phyloP scores from a whole-genome alignment of 2,888 invertebrate genomes.

The Phyllotreta cruciferae region DNA sequence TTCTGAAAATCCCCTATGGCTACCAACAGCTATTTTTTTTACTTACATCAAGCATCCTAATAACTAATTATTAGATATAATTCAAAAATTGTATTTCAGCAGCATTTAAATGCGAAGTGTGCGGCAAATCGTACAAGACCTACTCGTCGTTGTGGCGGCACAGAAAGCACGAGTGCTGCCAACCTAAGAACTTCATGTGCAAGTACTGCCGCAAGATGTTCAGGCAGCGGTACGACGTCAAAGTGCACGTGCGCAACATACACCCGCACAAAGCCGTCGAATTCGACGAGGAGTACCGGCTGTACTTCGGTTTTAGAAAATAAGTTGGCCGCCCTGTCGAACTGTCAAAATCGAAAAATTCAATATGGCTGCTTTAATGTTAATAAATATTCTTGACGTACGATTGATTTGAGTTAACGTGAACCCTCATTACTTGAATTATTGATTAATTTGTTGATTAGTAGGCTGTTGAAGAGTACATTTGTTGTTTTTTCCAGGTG shows the following conservation, averaged over 20 bases:
- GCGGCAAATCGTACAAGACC: conserved; percentile 42
- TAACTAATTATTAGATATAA: too few relatives aligned
- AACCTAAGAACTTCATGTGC: conserved; percentile 54
- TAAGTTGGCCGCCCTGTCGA: background rate
- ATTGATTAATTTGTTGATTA: too few relatives aligned
- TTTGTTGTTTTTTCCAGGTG: background rate
- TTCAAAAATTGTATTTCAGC: background rate
- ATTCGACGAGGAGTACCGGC: conserved; percentile 3
- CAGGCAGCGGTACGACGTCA: conserved; percentile 44
- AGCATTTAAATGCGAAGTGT: conserved; percentile 38
- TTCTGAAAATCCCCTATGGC: too few relatives aligned
- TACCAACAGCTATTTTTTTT: too few relatives aligned
- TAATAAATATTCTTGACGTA: too few relatives aligned
- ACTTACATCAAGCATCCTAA: too few relatives aligned
- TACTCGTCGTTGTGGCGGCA: conserved; percentile 46
- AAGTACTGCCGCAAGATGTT: conserved; percentile 40
- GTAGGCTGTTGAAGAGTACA: too few relatives aligned
- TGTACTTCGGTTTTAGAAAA: background rate
- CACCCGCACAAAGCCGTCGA: conserved; percentile 19
- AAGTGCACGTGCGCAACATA: conserved; percentile 42
- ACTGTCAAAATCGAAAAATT: too few relatives aligned
- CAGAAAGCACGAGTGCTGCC: conserved; percentile 63
- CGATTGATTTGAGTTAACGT: too few relatives aligned
- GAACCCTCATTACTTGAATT: too few relatives aligned
- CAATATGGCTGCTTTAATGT: too few relatives aligned